These are phyloP conservation scores for Onychorhynchus coronatus DNA, from an alignment of 2,113 vertebrate genomes.

Conservation along the genomic window DNA sequence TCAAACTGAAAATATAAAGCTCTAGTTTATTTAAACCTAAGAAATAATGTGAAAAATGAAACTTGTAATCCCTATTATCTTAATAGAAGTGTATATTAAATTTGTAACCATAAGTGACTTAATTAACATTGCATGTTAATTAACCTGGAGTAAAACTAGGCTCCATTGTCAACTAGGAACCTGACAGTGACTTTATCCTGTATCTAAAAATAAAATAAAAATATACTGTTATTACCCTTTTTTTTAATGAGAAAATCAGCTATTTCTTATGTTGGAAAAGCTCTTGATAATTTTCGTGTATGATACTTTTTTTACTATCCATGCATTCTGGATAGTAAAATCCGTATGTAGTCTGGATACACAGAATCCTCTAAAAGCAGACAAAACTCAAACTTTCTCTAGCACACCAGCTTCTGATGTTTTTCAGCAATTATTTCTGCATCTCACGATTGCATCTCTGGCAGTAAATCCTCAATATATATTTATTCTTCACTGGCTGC, in stretches of 20 bases:
- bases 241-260: not conserved
- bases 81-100: not conserved
- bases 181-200: not conserved
- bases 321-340: not conserved
- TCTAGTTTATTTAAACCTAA: not conserved
- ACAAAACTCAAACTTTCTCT: not conserved
- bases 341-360: not conserved
- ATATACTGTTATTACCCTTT: not conserved
- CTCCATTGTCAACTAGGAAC: not conserved
- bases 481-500: constrained; percentile 21
- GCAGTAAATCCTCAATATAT: not conserved
- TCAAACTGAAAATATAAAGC: not conserved
- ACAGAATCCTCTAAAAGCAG: not conserved
- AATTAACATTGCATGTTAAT: not conserved
- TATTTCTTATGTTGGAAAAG: not conserved
- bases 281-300: not conserved
- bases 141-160: not conserved
- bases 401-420: not conserved
- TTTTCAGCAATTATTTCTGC: constrained; percentile 22
- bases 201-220: not conserved
- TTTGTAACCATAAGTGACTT: not conserved
- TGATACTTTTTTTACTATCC: not conserved
- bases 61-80: not conserved
- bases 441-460: not conserved
- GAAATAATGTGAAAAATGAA: not conserved